Evolutionary conservation across 2,888 invertebrate genomes (phyloP).

Genomic region (Euphydryas editha): DNA sequence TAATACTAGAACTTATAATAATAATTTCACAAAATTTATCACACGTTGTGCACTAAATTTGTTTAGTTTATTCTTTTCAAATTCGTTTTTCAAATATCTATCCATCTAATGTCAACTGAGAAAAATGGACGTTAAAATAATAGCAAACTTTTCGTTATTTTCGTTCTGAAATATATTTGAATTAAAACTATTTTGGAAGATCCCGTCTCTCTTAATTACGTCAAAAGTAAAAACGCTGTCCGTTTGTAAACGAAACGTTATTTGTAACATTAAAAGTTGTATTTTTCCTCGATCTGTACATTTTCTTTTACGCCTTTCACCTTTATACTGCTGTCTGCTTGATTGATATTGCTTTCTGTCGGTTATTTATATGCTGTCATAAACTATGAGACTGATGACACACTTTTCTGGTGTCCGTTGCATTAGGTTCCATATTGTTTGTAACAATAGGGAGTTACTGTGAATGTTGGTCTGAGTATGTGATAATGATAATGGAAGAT

Average conservation of each 20-base stretch:
- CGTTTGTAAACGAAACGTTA: constrained; percentile 49
- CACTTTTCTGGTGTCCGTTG: not conserved
- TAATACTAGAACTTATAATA: no score
- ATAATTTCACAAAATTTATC: no score
- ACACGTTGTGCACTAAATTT: no score
- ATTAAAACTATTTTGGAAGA: not conserved
- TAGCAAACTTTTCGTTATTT: not conserved
- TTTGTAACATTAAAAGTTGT: constrained; percentile 58
- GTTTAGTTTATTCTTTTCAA: no score
- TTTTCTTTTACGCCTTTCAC: constrained; percentile 42
- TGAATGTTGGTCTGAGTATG: no score
- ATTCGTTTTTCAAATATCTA: no score
- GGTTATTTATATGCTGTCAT: constrained; percentile 38
- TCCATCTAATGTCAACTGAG: no score
- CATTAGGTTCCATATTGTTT: not conserved
- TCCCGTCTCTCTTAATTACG: constrained; percentile 19
- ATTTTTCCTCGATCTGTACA: no score
- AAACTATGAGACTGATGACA: constrained; percentile 27
- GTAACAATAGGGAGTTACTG: not conserved
- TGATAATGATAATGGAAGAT: no score
- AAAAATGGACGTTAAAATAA: no score
- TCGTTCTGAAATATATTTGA: not conserved
- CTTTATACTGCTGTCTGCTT: constrained; percentile 42
- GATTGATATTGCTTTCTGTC: constrained; percentile 43
- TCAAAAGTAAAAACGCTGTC: constrained; percentile 47